Base-by-base conservation (phyloP, 2,113 vertebrate genomes). In the Xenus cinereus region DNA sequence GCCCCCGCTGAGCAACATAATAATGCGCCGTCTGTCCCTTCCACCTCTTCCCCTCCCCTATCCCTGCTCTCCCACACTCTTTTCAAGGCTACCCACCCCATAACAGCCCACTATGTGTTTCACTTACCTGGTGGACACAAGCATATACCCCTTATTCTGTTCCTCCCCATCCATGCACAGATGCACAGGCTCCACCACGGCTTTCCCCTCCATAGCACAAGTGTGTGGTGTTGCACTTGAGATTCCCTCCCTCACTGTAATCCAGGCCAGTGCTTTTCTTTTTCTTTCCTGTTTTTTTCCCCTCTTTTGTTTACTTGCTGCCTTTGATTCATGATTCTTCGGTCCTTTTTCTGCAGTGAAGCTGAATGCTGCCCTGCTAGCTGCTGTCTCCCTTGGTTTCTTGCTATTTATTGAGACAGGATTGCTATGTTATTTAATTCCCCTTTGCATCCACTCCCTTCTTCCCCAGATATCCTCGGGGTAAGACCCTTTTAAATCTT, bases 1-100 rank as follows among this genome's bases (percentile, higher is more conserved):
- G 73, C 69, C 94, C 90, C 83, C 59, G 95, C 96, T 89, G 79
- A 96, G 57, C 95, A 93, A 92, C 92, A 93, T 88, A 76, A 84
- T 21, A 78, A 84, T 79, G 87, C 86, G 69, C 90, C 56, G 63
- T 87, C 67, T 48, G n/a, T 71, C 95, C 91, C 76, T 77, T 69
- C 82, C 75, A 66, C 94, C 85, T 72, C 32, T 69, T 94, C 43
- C 43, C 83, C 91, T 93, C 67, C 78, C 95, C 87, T 57, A 3
- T 53, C 80, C 96, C 90, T 89, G 74, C 87, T 93, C 72, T 91
- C 93, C 80, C 85, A 63, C 3, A 3, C 93, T 95, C 91, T 96
- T 75, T 54, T 56, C 23, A 8, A 89, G 75, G 45, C 68, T 73
- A 6, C 72, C 24, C 59, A 79, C 89, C 76, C 74, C 0, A 2